These are phyloP conservation scores for Drosophila eugracilis DNA, from an alignment of 1,140 invertebrate genomes.

Conservation along the genomic window DNA sequence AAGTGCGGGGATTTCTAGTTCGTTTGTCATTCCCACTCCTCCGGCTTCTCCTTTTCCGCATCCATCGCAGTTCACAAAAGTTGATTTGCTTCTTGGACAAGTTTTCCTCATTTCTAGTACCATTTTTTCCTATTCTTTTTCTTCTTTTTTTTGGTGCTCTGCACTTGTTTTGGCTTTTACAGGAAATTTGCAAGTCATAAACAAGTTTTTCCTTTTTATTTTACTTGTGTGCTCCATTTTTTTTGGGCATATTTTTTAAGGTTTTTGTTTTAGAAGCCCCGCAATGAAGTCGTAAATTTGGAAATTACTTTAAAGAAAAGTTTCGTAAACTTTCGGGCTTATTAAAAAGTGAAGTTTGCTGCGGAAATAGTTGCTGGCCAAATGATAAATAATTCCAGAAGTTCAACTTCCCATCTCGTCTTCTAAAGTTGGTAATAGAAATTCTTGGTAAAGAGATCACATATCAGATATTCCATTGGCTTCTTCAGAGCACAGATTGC, in stretches of 20 bases:
- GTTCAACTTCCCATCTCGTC: not conserved
- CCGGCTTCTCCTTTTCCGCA: slow-evolving; percentile 2
- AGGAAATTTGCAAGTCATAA: slow-evolving; percentile 80
- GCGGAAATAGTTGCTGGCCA: slow-evolving; percentile 16
- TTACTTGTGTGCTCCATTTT: slow-evolving; percentile 50
- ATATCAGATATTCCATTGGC: slow-evolving; percentile 4
- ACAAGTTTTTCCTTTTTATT: slow-evolving; percentile 80
- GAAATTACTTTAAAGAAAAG: slow-evolving; percentile 41
- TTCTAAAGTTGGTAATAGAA: slow-evolving; percentile 16
- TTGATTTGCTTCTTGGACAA: slow-evolving; percentile 49
- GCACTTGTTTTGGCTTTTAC: slow-evolving; percentile 70
- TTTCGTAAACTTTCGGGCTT: slow-evolving; percentile 38
- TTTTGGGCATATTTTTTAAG: slow-evolving; percentile 50
- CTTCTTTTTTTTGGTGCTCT: slow-evolving; percentile 31
- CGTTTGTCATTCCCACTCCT: slow-evolving; percentile 67
- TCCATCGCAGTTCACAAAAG: slow-evolving; percentile 20
- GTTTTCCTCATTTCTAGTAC: slow-evolving; percentile 40
- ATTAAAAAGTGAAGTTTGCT: slow-evolving; percentile 27
- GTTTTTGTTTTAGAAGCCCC: slow-evolving; percentile 36
- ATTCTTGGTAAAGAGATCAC: not conserved
- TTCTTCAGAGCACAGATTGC: slow-evolving; percentile 41
- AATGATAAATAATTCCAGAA: slow-evolving; percentile 27
- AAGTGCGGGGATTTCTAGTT: slow-evolving; percentile 79
- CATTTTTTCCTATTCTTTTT: slow-evolving; percentile 28
- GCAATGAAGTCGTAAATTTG: slow-evolving; percentile 46